Base-by-base conservation (phyloP, 2,888 invertebrate genomes). In the Acanthosepion esculentum region DNA sequence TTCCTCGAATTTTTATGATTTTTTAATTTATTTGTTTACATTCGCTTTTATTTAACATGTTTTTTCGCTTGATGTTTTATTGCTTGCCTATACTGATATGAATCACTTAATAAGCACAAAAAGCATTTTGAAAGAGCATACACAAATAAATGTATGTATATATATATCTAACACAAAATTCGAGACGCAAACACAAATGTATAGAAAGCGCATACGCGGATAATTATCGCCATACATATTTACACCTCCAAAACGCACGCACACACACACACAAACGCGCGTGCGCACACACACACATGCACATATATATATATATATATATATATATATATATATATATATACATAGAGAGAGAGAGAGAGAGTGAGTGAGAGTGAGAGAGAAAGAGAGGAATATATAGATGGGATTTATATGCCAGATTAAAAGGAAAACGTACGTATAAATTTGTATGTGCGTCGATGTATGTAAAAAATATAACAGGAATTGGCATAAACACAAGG, bases 1-100 rank as follows among this genome's bases (percentile, higher is more conserved):
- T 78, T 78, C n/a, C 78, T 3, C n/a, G n/a, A 15, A 78, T 78
- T 78, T 78, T 78, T 78, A 78, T 78, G 78, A 78, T 33, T 78
- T n/a, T n/a, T 78, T 78, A 78, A 78, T 78, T 78, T 78, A 78
- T 78, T 78, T 78, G n/a, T 78, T 78, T 78, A 33, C 78, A 78
- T 78, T 33, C 78, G 33, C n/a, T 33, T n/a, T n/a, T 78, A 15
- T 78, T 78, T 78, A 33, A n/a, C 15, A n/a, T 78, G 18, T n/a
- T 78, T 78, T n/a, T 78, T 78, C 3, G 2, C 0, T 29, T n/a
- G 78, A 33, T 78, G n/a, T 15, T 33, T 78, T 78, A n/a, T 78
- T 78, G 78, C n/a, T 78, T 78, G 78, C 78, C 18, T 78, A 78
- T 10, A 33, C 78, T 15, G n/a, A 78, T 78, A 78, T 78, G 33